Conservation (phyloP, 2,888 invertebrate genomes). For the Drosophila macrospina region DNA sequence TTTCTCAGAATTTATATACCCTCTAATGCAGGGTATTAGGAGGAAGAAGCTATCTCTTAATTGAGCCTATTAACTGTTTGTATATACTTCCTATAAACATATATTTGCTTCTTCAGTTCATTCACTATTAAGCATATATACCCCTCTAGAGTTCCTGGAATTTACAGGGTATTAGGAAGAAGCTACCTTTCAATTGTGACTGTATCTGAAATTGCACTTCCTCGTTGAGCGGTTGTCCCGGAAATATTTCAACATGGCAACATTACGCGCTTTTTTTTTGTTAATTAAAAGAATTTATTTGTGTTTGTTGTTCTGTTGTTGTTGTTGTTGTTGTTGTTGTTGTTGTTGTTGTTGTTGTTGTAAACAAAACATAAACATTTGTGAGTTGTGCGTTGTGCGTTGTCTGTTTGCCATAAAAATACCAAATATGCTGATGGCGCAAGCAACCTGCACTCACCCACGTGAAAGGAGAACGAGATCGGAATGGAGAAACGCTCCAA, state of each 20-base stretch:
- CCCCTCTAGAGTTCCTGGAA: not conserved
- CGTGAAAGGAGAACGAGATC: slow-evolving; percentile 37
- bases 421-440: slow-evolving; percentile 65
- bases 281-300: slow-evolving; percentile 15
- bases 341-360: slow-evolving; percentile 23
- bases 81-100: no score
- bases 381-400: slow-evolving; percentile 14
- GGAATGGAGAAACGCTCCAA: slow-evolving; percentile 49
- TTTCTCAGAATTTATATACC: no score
- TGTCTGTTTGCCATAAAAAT: slow-evolving; percentile 67
- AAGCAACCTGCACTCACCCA: slow-evolving; percentile 50
- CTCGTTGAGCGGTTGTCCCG: slow-evolving; percentile 46
- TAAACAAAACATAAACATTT: slow-evolving; percentile 70
- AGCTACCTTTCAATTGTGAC: slow-evolving; percentile 2
- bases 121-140: no score
- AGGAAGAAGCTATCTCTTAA: slow-evolving; percentile 4
- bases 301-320: not conserved
- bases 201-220: slow-evolving; percentile 51
- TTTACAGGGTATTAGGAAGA: slow-evolving; percentile 2
- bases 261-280: slow-evolving; percentile 31
- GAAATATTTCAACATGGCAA: slow-evolving; percentile 63
- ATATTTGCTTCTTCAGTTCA: no score
- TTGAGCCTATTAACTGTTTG: not conserved
- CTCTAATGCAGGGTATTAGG: slow-evolving; percentile 3
- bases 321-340: slow-evolving; percentile 30